Conservation (phyloP, 2,797 vertebrate genomes). For the Pangasius larnaudii region DNA sequence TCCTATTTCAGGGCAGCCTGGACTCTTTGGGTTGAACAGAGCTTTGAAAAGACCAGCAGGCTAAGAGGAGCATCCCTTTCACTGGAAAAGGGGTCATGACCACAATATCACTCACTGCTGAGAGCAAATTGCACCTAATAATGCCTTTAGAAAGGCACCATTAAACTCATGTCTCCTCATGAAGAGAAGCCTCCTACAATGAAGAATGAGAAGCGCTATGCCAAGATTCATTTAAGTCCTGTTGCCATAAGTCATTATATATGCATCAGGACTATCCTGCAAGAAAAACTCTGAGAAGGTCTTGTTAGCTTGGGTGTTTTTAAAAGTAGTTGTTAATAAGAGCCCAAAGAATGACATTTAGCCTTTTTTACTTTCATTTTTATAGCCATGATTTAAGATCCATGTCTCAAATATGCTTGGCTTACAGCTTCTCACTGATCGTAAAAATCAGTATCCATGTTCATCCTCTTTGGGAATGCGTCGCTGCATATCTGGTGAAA, state of each 20-base stretch:
- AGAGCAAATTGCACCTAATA: constrained; percentile 85
- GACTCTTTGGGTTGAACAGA: constrained; percentile 36
- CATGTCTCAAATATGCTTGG: constrained; percentile 25
- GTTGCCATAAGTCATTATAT: constrained; percentile 58
- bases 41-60: constrained; percentile 44
- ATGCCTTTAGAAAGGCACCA: constrained; percentile 72
- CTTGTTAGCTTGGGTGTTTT: constrained; percentile 26
- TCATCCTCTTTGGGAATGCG: constrained; percentile 42
- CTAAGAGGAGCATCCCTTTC: constrained; percentile 65
- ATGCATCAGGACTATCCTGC: constrained; percentile 24
- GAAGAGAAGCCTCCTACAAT: constrained; percentile 48
- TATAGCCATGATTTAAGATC: constrained; percentile 39
- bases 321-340: constrained; percentile 38
- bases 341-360: constrained; percentile 22
- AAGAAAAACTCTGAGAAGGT: constrained; percentile 24
- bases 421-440: constrained; percentile 26
- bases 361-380: constrained; percentile 1
- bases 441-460: constrained; percentile 43
- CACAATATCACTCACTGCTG: constrained; percentile 83
- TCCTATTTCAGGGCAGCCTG: constrained; percentile 43
- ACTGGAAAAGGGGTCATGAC: constrained; percentile 75
- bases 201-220: constrained; percentile 28
- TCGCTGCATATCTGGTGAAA: constrained; percentile 33
- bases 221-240: constrained; percentile 54
- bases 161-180: constrained; percentile 64